Evolutionary conservation across 2,888 invertebrate species (phyloP), one percentile per base, ranked within the genome.

Genomic region (Monopis laevigella): DNA sequence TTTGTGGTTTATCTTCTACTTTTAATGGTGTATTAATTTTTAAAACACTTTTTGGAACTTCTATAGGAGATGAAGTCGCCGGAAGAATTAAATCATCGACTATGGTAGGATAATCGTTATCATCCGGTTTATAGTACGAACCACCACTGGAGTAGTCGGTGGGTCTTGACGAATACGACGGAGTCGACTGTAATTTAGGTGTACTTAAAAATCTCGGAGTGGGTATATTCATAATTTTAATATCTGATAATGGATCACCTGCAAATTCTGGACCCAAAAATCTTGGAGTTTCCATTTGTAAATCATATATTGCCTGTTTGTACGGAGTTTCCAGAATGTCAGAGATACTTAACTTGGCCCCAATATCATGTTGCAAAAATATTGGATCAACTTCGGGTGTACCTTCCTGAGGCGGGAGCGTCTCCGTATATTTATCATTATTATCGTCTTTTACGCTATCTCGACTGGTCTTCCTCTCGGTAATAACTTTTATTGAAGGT

Each of bases 51-150:
- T 36, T 12, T 19, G n/a, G 3, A 10, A 21, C n/a, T n/a, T 24
- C 14, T 11, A 26, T 14, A n/a, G 18, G 17, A 21, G 57, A 53
- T n/a, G 55, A 58, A 27, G 58, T 54, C 8, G 56, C 55, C 21
- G 59, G 51, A 50, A 58, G 62, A 38, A 53, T 59, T 39, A 66
- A 47, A 46, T 55, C 52, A 41, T 75, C 74, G 13, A 62, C 55
- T 6, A 62, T 50, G 21, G 59, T 62, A 40, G 67, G 45, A 46
- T 67, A 74, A 51, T 85, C 85, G 42, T 84, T 83, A 51, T 86
- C 86, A 52, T 86, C 86, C 0, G 86, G 86, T 45, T 83, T 82
- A 51, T 86, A 86, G 51, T 86, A 86, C 2, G 86, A 86, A 2
- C 86, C 82, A 3, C 85, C 77, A 42, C 85, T 84, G 6, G 86